Evolutionary conservation across 2,888 invertebrate genomes (phyloP).

Genomic region (Xylota segnis): DNA sequence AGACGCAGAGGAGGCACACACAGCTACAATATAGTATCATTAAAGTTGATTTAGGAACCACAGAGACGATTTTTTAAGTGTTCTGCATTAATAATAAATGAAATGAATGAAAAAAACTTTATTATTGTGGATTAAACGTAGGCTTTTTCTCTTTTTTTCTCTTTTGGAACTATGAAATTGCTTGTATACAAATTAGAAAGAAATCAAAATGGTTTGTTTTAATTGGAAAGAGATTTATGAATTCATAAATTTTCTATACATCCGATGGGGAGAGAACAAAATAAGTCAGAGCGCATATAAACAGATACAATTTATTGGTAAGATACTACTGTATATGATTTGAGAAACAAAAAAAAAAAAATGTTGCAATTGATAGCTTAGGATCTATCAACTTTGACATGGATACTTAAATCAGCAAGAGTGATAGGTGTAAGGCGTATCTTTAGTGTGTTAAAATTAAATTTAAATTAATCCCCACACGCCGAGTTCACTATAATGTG

Average conservation of each 20-base stretch:
- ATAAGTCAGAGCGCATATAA: conserved; percentile 10
- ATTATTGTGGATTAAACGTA: conserved; percentile 53
- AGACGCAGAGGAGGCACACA: conserved; percentile 42
- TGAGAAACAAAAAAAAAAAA: neutral
- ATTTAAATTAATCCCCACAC: conserved; percentile 10
- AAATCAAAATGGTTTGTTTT: conserved; percentile 66
- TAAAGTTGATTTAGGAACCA: conserved; percentile 70
- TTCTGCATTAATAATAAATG: conserved; percentile 70
- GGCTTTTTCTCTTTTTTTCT: conserved; percentile 29
- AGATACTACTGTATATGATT: conserved; percentile 9
- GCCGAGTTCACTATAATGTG: neutral
- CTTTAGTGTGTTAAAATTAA: neutral
- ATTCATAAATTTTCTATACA: conserved; percentile 55
- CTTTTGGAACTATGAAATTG: conserved; percentile 6
- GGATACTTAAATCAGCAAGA: conserved; percentile 8
- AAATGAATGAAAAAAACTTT: conserved; percentile 36
- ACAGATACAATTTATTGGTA: conserved; percentile 21
- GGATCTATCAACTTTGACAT: conserved; percentile 32
- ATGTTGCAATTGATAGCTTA: conserved; percentile 27
- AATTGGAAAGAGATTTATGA: conserved; percentile 66
- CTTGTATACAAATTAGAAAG: conserved; percentile 60
- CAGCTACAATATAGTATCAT: conserved; percentile 33
- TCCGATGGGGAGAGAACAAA: conserved; percentile 6
- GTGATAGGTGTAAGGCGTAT: neutral
- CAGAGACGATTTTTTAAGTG: conserved; percentile 62